Conservation (phyloP, 2,113 vertebrate genomes). For the Mobula birostris region DNA sequence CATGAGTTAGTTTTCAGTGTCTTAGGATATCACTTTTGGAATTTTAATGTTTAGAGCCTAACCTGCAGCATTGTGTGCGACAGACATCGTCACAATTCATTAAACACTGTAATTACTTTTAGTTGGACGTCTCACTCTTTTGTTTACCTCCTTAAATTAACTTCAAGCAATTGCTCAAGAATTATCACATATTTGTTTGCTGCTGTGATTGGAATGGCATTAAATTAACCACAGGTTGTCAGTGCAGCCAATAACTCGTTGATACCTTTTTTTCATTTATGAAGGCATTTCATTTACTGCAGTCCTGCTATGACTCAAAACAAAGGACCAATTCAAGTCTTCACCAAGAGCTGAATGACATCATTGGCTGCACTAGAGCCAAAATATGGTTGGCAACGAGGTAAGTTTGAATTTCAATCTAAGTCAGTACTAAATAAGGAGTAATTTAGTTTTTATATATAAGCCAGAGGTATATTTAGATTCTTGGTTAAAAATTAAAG, state of each 20-base stretch:
- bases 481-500: constrained; percentile 11
- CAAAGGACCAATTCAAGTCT: constrained; percentile 60
- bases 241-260: constrained; percentile 40
- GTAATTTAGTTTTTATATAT: not conserved
- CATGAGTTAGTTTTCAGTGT: not conserved
- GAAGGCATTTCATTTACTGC: constrained; percentile 81
- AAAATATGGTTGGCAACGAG: constrained; percentile 83
- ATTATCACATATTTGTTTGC: not conserved
- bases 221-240: constrained; percentile 42
- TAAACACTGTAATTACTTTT: not conserved
- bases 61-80: not conserved
- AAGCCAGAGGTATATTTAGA: not conserved
- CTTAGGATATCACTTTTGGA: not conserved
- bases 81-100: not conserved
- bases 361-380: constrained; percentile 59
- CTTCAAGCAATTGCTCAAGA: not conserved
- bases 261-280: constrained; percentile 43
- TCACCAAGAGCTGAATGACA: constrained; percentile 53
- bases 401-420: constrained; percentile 51
- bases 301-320: constrained; percentile 72
- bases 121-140: not conserved
- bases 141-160: not conserved
- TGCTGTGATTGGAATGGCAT: not conserved
- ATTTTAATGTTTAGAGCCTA: not conserved
- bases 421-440: constrained; percentile 30